Evolutionary conservation across 2,113 vertebrate species (phyloP).

Genomic region (Aptenodytes forsteri): DNA sequence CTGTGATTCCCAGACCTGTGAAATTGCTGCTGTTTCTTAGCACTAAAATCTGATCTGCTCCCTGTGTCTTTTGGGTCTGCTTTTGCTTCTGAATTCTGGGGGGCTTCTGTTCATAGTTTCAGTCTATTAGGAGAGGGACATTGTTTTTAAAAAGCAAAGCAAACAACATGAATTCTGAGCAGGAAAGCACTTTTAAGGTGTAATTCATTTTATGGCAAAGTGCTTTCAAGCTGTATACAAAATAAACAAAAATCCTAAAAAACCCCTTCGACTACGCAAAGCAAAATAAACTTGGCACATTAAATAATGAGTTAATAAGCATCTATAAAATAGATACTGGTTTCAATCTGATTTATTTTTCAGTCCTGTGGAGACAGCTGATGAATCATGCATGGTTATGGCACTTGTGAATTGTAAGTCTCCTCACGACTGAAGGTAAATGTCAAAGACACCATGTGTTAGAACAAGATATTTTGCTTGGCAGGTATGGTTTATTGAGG

Average conservation of each 20-base stretch:
- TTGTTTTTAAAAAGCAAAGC: neutral
- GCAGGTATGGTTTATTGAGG: conserved; percentile 9
- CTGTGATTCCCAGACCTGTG: neutral
- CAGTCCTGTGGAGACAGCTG: neutral
- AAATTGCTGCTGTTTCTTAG: neutral
- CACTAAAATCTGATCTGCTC: neutral
- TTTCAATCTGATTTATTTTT: conserved; percentile 24
- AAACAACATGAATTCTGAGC: neutral
- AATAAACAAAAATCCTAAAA: neutral
- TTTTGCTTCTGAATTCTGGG: neutral
- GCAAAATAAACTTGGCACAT: neutral
- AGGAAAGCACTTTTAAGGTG: neutral
- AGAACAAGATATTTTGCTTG: conserved; percentile 1
- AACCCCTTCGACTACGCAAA: neutral
- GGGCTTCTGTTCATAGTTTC: neutral
- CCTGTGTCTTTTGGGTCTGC: neutral
- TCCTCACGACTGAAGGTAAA: conserved; percentile 27
- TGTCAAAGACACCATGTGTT: conserved; percentile 28
- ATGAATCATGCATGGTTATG: neutral
- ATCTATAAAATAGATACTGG: neutral
- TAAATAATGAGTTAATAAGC: neutral
- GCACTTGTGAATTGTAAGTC: neutral
- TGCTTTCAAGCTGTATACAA: neutral
- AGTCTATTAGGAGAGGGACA: neutral
- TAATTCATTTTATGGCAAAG: neutral